These are phyloP conservation scores for Leucozona laternaria DNA, from an alignment of 2,888 invertebrate genomes.

Conservation along the genomic window DNA sequence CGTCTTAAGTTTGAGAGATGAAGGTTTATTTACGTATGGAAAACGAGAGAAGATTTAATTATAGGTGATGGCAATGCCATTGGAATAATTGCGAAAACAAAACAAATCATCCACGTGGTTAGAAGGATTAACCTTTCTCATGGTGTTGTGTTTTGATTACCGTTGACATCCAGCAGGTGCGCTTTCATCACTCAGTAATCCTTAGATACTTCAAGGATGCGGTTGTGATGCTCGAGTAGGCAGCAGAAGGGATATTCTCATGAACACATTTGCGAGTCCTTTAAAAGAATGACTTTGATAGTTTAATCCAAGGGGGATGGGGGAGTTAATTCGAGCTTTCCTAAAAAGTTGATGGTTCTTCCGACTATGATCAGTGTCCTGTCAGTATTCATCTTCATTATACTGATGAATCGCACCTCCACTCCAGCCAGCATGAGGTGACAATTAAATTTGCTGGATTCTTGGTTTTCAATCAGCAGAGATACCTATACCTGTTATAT, in stretches of 20 bases:
- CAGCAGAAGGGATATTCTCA: not conserved
- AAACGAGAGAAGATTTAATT: constrained; percentile 7
- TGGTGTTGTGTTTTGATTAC: constrained; percentile 44
- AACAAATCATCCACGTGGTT: constrained; percentile 68
- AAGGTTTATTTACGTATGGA: not conserved
- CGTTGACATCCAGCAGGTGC: constrained; percentile 35
- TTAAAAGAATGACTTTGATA: not conserved
- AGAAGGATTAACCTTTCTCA: constrained; percentile 25
- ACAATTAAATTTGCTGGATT: constrained; percentile 35
- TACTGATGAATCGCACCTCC: not conserved
- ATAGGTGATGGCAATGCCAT: constrained; percentile 58
- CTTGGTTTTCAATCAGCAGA: constrained; percentile 58
- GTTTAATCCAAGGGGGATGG: too few species aligned
- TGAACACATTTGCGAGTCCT: not conserved
- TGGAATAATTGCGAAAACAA: constrained; percentile 41
- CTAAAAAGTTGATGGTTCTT: not conserved
- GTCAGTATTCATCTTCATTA: constrained; percentile 3
- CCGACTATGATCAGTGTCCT: not conserved
- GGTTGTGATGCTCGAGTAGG: constrained; percentile 10
- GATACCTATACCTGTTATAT: constrained; percentile 63
- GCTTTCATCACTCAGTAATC: constrained; percentile 34
- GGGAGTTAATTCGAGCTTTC: not conserved
- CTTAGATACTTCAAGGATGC: constrained; percentile 21
- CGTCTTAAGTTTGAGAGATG: constrained; percentile 26
- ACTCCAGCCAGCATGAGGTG: constrained; percentile 23